Evolutionary conservation across 2,888 invertebrate genomes (phyloP).

Genomic region (Myopa tessellatipennis): DNA sequence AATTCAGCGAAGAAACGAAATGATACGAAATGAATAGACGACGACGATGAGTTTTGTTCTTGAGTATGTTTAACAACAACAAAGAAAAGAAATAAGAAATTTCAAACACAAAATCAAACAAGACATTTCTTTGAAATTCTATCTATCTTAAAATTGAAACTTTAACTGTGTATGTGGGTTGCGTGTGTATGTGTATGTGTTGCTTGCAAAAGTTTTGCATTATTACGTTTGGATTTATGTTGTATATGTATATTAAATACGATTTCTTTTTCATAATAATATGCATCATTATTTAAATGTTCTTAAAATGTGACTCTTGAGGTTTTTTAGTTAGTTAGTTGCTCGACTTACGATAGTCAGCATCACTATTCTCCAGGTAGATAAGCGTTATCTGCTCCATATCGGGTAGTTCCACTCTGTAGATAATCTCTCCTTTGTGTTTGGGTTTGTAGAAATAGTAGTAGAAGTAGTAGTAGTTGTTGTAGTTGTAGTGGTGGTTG

Average conservation of each 20-base stretch:
- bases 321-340: conserved; percentile 52
- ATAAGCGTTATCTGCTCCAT: conserved; percentile 94
- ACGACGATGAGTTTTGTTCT: not conserved
- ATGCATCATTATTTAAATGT: conserved; percentile 47
- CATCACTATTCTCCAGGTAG: conserved; percentile 85
- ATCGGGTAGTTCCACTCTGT: conserved; percentile 92
- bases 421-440: conserved; percentile 85
- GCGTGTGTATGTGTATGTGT: conserved; percentile 1
- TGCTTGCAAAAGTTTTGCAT: conserved; percentile 20
- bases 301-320: conserved; percentile 23
- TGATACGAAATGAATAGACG: not conserved
- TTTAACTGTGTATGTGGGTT: conserved; percentile 23
- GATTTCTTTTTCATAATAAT: conserved; percentile 42
- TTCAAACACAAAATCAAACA: conserved; percentile 23
- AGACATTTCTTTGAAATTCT: not conserved
- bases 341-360: conserved; percentile 70
- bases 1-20: not conserved
- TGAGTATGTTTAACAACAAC: conserved; percentile 7
- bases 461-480: conserved; percentile 45
- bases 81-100: not conserved
- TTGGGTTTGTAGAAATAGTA: conserved; percentile 46
- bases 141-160: no score
- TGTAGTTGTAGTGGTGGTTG: conserved; percentile 42
- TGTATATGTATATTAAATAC: conserved; percentile 33
- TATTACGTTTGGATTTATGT: conserved; percentile 15